Conservation (phyloP, 1,140 invertebrate genomes). For the Dendrolimus punctatus region DNA sequence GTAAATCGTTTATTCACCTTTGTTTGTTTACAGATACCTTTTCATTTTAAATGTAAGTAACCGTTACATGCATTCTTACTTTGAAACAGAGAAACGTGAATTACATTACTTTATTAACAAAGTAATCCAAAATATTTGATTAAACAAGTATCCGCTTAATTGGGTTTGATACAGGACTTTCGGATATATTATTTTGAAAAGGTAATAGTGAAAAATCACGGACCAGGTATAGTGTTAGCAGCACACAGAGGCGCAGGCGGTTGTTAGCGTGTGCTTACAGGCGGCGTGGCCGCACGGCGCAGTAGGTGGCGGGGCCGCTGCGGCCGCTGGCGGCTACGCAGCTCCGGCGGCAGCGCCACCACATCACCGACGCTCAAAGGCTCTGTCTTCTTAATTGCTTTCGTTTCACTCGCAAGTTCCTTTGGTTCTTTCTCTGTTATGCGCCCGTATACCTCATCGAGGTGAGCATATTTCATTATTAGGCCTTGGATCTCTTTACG, state of each 20-base stretch:
- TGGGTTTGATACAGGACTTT: background rate
- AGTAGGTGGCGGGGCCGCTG: slow-evolving; percentile 48
- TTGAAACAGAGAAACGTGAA: too few relatives aligned
- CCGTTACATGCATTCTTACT: too few relatives aligned
- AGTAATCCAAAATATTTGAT: background rate
- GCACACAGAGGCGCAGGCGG: slow-evolving; percentile 60
- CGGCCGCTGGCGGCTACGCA: slow-evolving; percentile 55
- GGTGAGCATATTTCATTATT: slow-evolving; percentile 82
- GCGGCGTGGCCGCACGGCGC: slow-evolving; percentile 66
- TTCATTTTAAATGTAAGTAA: slow-evolving; percentile 2
- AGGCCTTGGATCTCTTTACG: slow-evolving; percentile 86
- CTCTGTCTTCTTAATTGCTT: slow-evolving; percentile 39
- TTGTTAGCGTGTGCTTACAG: slow-evolving; percentile 71
- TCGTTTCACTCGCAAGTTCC: slow-evolving; percentile 20
- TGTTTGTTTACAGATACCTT: slow-evolving; percentile 5
- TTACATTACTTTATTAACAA: background rate
- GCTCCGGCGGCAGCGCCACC: slow-evolving; percentile 51
- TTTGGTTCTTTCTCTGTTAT: slow-evolving; percentile 45
- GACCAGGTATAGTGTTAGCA: slow-evolving; percentile 57
- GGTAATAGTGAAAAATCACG: slow-evolving; percentile 30
- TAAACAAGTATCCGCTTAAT: background rate
- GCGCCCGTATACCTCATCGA: slow-evolving; percentile 77
- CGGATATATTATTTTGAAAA: slow-evolving; percentile 1
- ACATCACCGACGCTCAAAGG: slow-evolving; percentile 53
- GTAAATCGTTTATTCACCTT: background rate